Percentiles rank a stretch among this genome's conserved stretches.
These are phyloP conservation scores for Caenorhabditis sp. DNA, from an alignment of 2,888 invertebrate species.

Conservation along the genomic window DNA sequence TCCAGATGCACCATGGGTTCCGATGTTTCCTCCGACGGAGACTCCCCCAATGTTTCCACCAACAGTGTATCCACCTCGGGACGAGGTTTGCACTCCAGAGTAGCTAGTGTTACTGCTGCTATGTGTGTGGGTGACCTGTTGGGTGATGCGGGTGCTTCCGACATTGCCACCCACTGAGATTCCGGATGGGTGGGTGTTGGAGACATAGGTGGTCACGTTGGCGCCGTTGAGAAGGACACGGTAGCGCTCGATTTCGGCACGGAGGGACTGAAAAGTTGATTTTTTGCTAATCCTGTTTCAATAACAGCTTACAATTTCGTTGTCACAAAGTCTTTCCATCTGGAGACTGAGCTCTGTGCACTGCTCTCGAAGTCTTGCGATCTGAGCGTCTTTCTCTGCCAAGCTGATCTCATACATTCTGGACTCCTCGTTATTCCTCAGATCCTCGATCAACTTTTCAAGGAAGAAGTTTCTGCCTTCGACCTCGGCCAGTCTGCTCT, in stretches of 20 bases:
- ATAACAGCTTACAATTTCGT: conserved; percentile 49
- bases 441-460: conserved; percentile 39
- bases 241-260: conserved; percentile 60
- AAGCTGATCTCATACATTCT: conserved; percentile 51
- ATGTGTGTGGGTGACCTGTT: conserved; percentile 41
- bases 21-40: conserved; percentile 47
- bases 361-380: conserved; percentile 54
- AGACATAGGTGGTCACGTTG: conserved; percentile 58
- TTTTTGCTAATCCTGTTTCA: neutral
- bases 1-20: conserved; percentile 17
- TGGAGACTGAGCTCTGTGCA: conserved; percentile 62
- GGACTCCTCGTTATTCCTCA: conserved; percentile 39
- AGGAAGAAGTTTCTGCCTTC: conserved; percentile 63
- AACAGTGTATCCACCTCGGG: conserved; percentile 34
- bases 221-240: conserved; percentile 53
- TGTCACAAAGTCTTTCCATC: conserved; percentile 63
- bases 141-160: conserved; percentile 32
- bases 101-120: conserved; percentile 46
- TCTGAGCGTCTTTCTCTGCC: conserved; percentile 51
- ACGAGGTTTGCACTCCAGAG: conserved; percentile 18
- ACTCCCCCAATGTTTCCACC: conserved; percentile 51
- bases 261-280: conserved; percentile 48
- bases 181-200: conserved; percentile 17
- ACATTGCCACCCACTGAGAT: conserved; percentile 23
- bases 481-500: conserved; percentile 47